Evolutionary conservation across 2,113 vertebrate genomes (phyloP).

Genomic region (Isurus oxyrinchus): DNA sequence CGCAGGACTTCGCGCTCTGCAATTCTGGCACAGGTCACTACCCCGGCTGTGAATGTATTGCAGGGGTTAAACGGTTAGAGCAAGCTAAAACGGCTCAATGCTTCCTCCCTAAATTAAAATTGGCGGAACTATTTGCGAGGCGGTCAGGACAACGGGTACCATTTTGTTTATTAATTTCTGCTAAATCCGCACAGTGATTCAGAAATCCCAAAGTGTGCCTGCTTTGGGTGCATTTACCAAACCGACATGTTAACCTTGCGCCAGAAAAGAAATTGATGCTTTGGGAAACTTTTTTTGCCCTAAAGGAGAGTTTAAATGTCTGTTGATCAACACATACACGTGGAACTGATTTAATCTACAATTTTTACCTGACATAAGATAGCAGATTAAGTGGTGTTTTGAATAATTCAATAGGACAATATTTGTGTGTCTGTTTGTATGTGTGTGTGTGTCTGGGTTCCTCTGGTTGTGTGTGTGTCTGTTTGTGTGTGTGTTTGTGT

Average conservation of each 20-base stretch:
- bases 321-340: conserved; percentile 16
- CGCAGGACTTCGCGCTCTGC: background rate
- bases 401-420: background rate
- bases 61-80: background rate
- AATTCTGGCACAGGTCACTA: background rate
- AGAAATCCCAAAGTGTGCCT: background rate
- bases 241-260: background rate
- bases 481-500: background rate
- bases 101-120: too few species aligned
- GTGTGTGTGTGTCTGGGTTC: background rate
- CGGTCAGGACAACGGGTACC: background rate
- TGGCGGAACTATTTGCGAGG: background rate
- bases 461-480: background rate
- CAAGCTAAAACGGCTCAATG: background rate
- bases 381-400: background rate
- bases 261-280: background rate
- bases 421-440: background rate
- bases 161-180: background rate
- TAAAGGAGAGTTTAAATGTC: background rate
- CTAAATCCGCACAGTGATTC: background rate
- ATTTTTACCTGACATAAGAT: background rate
- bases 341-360: background rate
- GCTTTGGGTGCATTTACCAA: background rate
- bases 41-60: background rate
- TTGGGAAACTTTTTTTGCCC: background rate